Base-by-base conservation (phyloP, 2,888 invertebrate species). In the Rotaria magnacalcarata region DNA sequence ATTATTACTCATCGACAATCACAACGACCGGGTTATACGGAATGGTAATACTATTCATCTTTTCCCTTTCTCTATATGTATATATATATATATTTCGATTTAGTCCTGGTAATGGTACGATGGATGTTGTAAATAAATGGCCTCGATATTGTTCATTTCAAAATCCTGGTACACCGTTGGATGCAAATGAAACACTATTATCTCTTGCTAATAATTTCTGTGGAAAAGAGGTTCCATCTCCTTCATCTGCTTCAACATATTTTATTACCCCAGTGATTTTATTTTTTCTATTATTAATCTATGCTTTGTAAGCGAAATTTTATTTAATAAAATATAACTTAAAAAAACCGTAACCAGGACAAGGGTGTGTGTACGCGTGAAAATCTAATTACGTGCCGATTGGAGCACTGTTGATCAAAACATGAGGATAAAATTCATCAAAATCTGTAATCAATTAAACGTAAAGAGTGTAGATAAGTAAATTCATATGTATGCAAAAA, bases 1-100 rank as follows among this genome's bases (percentile, higher is more conserved):
- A 60, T 90, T 34, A 89, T 88, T 84, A 90, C 90, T n/a, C 90
- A 90, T 87, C 84, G 86, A 16, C 67, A 67, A 67, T 67, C 67
- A 11, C 67, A 67, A 16, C 8, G 67, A 34, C 67, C 67, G 16
- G 67, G 67, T n/a, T 67, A 67, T 67, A 67, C 67, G 4, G 67
- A 67, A 67, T 67, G 67, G 67, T 67, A 67, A n/a, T n/a, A 34
- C 54, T 2, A 21, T 19, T 67, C 14, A 34, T 67, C 34, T 34
- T 4, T 8, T 67, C 27, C n/a, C n/a, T n/a, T n/a, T n/a, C n/a
- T n/a, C n/a, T n/a, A n/a, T n/a, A n/a, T n/a, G 11, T 34, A 3
- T n/a, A n/a, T n/a, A n/a, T n/a, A n/a, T n/a, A 1, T 67, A 50
- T 8, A 8, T 14, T 34, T 27, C 16, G 21, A n/a, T 16, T 67